Percentiles rank a stretch among this genome's conserved stretches.
These are phyloP conservation scores for Scleropages formosus DNA, from an alignment of 2,797 vertebrate genomes.

Conservation along the genomic window DNA sequence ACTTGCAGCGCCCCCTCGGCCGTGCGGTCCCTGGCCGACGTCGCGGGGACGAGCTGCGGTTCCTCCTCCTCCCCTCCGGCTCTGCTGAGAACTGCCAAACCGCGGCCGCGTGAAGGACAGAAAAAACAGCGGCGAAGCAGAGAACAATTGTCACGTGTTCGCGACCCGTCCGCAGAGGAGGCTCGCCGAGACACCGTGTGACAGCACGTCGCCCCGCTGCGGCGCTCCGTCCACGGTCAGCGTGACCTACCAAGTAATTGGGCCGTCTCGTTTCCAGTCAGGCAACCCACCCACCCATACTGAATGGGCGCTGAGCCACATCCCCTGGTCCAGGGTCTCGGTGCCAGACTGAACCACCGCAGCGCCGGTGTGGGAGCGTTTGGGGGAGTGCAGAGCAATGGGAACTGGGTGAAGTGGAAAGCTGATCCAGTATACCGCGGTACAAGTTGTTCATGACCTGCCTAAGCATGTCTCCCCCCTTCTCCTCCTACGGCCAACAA, in stretches of 20 bases:
- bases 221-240: slow-evolving; percentile 32
- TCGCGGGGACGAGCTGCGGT: background rate
- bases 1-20: background rate
- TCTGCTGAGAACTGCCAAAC: slow-evolving; percentile 12
- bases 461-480: too few relatives aligned
- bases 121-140: slow-evolving; percentile 25
- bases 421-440: too few relatives aligned
- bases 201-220: slow-evolving; percentile 29
- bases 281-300: too few relatives aligned
- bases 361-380: too few relatives aligned
- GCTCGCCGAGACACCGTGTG: slow-evolving; percentile 31
- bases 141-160: slow-evolving; percentile 33
- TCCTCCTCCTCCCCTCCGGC: background rate
- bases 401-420: too few relatives aligned
- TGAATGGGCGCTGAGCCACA: slow-evolving; percentile 35
- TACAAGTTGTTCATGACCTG: too few relatives aligned
- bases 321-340: too few relatives aligned
- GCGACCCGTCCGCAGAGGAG: slow-evolving; percentile 26
- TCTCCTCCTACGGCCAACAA: too few relatives aligned
- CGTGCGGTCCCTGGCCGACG: too few relatives aligned
- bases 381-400: too few relatives aligned
- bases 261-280: slow-evolving; percentile 21
- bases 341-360: too few relatives aligned
- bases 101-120: slow-evolving; percentile 17
- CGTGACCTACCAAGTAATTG: slow-evolving; percentile 33